Conservation (phyloP, 2,797 vertebrate genomes). For the Parambassis ranga region DNA sequence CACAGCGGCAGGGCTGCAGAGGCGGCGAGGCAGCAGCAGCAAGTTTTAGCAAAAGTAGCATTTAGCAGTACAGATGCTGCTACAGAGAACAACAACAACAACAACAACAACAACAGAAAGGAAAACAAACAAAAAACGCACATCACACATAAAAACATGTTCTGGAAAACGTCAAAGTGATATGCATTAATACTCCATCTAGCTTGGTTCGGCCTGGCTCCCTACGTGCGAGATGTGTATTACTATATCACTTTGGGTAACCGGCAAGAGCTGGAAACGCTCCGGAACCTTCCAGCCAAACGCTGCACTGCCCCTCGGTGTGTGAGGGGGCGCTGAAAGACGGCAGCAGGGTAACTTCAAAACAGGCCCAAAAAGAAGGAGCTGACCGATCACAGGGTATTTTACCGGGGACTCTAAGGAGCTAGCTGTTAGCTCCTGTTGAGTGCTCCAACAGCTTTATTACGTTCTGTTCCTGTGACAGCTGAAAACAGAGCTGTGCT, state of each 20-base stretch:
- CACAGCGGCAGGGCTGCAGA: constrained; percentile 24
- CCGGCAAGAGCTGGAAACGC: constrained; percentile 89
- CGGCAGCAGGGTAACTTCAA: not conserved
- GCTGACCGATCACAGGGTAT: constrained; percentile 10
- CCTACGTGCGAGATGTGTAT: constrained; percentile 96
- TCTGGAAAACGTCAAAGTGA: constrained; percentile 87
- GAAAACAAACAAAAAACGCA: constrained; percentile 57
- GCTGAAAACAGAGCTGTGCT: no score
- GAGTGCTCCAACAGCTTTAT: no score
- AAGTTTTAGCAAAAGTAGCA: constrained; percentile 23
- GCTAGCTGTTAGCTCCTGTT: no score
- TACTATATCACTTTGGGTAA: constrained; percentile 99
- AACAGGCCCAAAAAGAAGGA: not conserved
- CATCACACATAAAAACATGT: constrained; percentile 61
- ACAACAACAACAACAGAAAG: constrained; percentile 74
- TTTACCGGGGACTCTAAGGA: not conserved
- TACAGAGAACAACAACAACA: constrained; percentile 55
- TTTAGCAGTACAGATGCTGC: constrained; percentile 43
- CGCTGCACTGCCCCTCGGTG: not conserved
- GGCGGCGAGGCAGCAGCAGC: constrained; percentile 55
- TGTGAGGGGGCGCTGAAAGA: not conserved
- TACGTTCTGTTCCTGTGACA: no score
- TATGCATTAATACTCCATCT: constrained; percentile 96
- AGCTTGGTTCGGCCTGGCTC: constrained; percentile 83
- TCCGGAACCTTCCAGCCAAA: constrained; percentile 43